Base-by-base conservation (phyloP, 2,797 vertebrate genomes). In the Spinus olivaceus region DNA sequence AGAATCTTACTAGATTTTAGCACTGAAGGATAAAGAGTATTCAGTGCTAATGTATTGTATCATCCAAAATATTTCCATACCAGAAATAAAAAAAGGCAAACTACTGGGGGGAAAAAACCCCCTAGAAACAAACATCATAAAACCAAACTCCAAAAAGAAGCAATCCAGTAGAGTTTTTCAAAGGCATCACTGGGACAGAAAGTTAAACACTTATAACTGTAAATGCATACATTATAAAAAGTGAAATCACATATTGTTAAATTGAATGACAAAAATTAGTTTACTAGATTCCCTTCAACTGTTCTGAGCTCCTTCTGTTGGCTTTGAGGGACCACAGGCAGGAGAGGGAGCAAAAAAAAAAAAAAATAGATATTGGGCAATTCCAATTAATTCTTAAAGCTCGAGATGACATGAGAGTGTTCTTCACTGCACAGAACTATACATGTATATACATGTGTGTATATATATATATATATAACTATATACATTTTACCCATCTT, bases 81-180 rank as follows among this genome's bases (percentile, higher is more conserved):
- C 24, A 81, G 41, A 76, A 76, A 57, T 71, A 28, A 67, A 54
- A 54, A 51, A 79, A 65, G 39, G 18, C 11, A 61, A 61, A 35
- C 21, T 49, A 5, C 3, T 32, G 11, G 8, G 16, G 9, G 1
- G 2, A 4, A 2, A n/a, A n/a, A 28, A 56, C 25, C 2, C 12
- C 7, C 11, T 23, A 33, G 8, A 42, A 65, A 14, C 6, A 35
- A 53, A 27, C 2, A 8, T 3, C 8, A 14, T 35, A 35, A 33
- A n/a, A 35, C 1, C 15, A 54, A 76, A 27, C 9, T 25, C 28
- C 12, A 6, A 46, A 81, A 88, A 67, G 8, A n/a, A 67, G 37
- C 5, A 69, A 13, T 8, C 1, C 14, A 22, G 8, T 61, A n/a
- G 6, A 33, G 10, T 51, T 78, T 16, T 81, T 69, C 51, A 71